A percentile compares a stretch with the other conserved stretches of the same genome.
phyloP scores from a whole-genome alignment of 1,140 invertebrate species.

The Nephila pilipes region DNA sequence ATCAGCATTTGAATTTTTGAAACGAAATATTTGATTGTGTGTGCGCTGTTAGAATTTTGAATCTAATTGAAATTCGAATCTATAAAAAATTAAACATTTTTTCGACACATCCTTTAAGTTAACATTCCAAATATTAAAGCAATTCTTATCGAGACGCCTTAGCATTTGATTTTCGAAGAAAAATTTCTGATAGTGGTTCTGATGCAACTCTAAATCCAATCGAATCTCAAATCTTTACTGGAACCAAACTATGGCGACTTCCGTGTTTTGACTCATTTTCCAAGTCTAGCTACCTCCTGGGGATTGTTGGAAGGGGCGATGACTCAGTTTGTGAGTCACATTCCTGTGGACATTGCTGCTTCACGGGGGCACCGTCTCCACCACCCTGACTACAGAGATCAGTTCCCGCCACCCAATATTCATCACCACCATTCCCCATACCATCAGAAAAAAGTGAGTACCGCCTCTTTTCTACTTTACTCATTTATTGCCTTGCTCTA shows the following conservation, averaged over 20 bases:
- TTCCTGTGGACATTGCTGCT: slow-evolving; percentile 74
- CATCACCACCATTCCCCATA: slow-evolving; percentile 38
- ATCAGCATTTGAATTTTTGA: no score
- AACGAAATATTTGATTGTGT: no score
- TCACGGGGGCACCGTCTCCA: slow-evolving; percentile 53
- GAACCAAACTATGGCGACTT: background rate
- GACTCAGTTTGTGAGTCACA: slow-evolving; percentile 76
- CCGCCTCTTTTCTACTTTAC: background rate
- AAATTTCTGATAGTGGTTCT: no score
- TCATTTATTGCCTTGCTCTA: background rate
- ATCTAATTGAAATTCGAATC: no score
- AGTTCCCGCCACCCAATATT: slow-evolving; percentile 14
- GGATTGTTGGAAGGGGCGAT: background rate
- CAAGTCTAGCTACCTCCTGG: background rate
- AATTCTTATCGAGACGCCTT: no score
- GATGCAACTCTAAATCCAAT: no score
- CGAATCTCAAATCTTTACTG: no score
- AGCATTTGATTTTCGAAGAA: no score
- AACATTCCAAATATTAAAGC: no score
- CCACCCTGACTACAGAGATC: slow-evolving; percentile 47
- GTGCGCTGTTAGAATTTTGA: no score
- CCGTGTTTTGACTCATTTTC: background rate
- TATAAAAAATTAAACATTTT: no score
- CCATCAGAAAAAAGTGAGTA: slow-evolving; percentile 67
- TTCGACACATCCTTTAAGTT: no score